Base-by-base conservation (phyloP, 2,797 vertebrate genomes). In the Champsocephalus gunnari region DNA sequence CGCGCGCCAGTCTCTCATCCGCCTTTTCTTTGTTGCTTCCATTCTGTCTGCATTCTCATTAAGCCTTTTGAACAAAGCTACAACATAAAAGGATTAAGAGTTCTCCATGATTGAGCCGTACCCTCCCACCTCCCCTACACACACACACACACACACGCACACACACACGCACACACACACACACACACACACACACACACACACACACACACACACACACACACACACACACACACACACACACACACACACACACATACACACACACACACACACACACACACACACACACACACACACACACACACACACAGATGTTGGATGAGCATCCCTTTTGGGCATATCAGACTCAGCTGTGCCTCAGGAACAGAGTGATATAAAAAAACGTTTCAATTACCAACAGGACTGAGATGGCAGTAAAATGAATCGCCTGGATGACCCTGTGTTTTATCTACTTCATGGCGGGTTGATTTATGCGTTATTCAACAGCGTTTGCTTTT, bases 401-500 rank as follows among this genome's bases (percentile, higher is more conserved):
- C 44, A 51, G 24, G 57, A 38, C 44, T 74, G 55, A 55, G 44
- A 43, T 57, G 73, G 76, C 61, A 62, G 56, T 72, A 13, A 57
- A 77, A 79, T 67, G 45, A 83, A 83, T 76, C 49, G 55, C 38
- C 28, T 71, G 61, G 77, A 49, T 61, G 58, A 45, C n/a, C 21
- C 43, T 49, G 67, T 58, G 51, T 77, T 86, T 77, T 75, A 71
- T 81, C 60, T 69, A 66, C 75, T 73, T 77, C 60, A 51, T 38
- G 68, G 73, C 38, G 57, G 71, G 77, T 58, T 61, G 70, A 48
- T 44, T 8, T 48, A 0, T 61, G 56, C 12, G 65, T 79, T 86
- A 80, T 80, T 85, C 81, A 87, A 44, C 58, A 71, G 68, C 71
- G 75, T 88, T 84, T 81, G 73, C 75, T 80, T 68, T 24, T 80